Evolutionary conservation across 2,797 vertebrate species (phyloP), one percentile per base, ranked within the genome.

Genomic region (Prionace glauca): DNA sequence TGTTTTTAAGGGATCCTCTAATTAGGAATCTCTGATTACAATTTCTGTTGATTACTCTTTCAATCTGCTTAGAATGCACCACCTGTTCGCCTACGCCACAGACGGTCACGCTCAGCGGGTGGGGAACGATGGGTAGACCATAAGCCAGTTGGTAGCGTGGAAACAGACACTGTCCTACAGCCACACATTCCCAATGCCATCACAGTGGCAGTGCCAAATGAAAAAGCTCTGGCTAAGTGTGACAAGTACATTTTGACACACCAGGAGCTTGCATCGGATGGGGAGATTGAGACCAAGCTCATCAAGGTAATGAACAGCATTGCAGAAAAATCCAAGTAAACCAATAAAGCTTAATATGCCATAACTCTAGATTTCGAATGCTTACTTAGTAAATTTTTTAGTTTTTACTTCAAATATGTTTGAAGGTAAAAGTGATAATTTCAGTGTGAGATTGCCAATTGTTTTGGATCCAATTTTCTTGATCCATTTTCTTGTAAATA

Each of bases 211-310:
- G 96, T 98, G 1, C 98, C 99, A 32, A 99, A 96, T 0, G 98
- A 99, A 97, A 99, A 98, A 96, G 98, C 98, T 0, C 97, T 99
- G 97, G 98, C 99, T 12, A 98, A 99, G 96, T 99, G 99, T 95
- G 98, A 99, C 97, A 98, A 98, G 97, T 99, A 99, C 41, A 98
- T 99, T 97, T 97, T 99, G 96, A 99, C 99, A 0, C 99, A 99
- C 97, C 99, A 99, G 97, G 99, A 99, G 97, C 96, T 99, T 69
- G 98, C 99, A 62, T 99, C 99, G 0, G 98, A 99, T 87, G 99
- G 99, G 12, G 99, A 99, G 97, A 98, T 99, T 96, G 98, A 98
- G 96, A 99, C 99, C 96, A 98, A 99, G 71, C 98, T 99, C 4
- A 99, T 99, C 95, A 99, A 99, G 98, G 99, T 99, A 97, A 96